Evolutionary conservation across 2,113 vertebrate genomes (phyloP).

Genomic region (Vanacampus margaritifer): DNA sequence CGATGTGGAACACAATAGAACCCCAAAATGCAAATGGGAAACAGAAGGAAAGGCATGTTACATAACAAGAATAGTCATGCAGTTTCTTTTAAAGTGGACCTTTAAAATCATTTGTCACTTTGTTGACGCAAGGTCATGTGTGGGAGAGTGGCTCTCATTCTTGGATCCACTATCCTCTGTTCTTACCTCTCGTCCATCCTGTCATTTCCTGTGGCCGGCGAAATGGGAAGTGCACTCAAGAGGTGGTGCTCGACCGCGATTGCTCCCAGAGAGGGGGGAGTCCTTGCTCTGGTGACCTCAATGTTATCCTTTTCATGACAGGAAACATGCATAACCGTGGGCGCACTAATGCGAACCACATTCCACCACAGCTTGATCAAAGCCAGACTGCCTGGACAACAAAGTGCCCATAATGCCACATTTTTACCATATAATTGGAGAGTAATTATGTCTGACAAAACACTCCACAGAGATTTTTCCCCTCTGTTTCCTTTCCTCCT

Average conservation of each 20-base stretch:
- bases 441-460: conserved; percentile 78
- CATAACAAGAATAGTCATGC: background rate
- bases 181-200: background rate
- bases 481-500: conserved; percentile 13
- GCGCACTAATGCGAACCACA: conserved; percentile 74
- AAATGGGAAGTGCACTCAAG: conserved; percentile 40
- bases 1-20: background rate
- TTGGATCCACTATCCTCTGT: background rate
- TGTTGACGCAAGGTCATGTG: background rate
- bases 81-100: background rate
- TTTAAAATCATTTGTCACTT: background rate
- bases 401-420: conserved; percentile 63
- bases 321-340: conserved; percentile 83
- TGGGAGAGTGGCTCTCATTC: background rate
- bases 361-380: conserved; percentile 72
- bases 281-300: conserved; percentile 73
- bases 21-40: background rate
- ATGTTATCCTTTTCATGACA: conserved; percentile 90
- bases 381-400: conserved; percentile 71
- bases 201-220: conserved; percentile 22
- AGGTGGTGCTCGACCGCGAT: conserved; percentile 69
- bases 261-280: conserved; percentile 63
- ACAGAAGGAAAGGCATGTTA: background rate
- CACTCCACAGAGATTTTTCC: conserved; percentile 45
- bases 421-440: conserved; percentile 77